Evolutionary conservation across 2,113 vertebrate species (phyloP), one percentile per base, ranked within the genome.

Genomic region (Mola mola): DNA sequence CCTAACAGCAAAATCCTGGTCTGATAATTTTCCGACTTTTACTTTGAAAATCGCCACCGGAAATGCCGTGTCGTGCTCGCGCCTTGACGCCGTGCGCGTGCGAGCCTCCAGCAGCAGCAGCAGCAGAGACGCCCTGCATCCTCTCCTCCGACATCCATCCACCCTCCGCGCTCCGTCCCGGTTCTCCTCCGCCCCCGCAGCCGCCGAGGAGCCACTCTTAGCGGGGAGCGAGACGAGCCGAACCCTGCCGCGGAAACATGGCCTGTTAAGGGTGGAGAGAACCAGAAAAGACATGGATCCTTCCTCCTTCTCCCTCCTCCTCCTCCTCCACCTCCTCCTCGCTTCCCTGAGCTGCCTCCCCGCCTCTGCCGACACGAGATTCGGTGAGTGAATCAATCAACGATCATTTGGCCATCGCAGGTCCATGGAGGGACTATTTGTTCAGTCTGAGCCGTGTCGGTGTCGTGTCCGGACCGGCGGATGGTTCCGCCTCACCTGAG

Each of bases 301-400:
- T 41, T 13, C 62, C 34, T 53, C 75, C 47, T 71, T 79, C 63
- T 29, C 53, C 63, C 61, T 76, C 26, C 70, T 4, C 64, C 44
- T 81, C 43, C 66, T 80, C 55, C 83, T 78, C 52, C 49, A 75
- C 63, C 36, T 80, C 44, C n/a, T 86, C 66, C 3, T 67, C 52
- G 41, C 53, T 25, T 63, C 82, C 58, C 64, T 52, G 7, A 53
- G 52, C 72, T 55, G 50, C 66, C 36, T 60, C 63, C 48, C 44
- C 56, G 73, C 69, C 6, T 36, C 74, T 38, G 87, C 87, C 6
- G 90, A 92, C 42, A 53, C 68, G 42, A 89, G 85, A 70, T 74
- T 88, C 75, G 92, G 92, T 92, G 80, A 90, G 90, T 88, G 21
- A 46, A 58, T 61, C 8, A 41, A 3, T 17, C 11, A 34, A 2